A percentile compares a stretch with the other conserved stretches of the same genome.
Conservation (phyloP, 2,113 vertebrate genomes). For the Pitta sordida region DNA sequence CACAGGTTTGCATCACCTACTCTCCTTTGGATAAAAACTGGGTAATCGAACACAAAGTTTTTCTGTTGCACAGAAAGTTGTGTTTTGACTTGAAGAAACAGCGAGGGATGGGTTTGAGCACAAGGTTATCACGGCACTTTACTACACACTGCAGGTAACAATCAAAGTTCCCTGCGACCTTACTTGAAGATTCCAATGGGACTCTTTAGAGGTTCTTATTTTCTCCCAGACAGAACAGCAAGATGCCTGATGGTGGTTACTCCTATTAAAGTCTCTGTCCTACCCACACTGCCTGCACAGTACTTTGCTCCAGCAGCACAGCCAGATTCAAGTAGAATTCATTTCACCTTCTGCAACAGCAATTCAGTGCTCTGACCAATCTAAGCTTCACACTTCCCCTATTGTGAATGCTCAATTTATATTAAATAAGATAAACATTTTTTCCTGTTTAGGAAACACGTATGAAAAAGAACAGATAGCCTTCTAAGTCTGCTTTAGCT, state of each 20-base stretch:
- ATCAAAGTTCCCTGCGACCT: background rate
- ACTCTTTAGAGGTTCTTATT: background rate
- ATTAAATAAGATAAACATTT: background rate
- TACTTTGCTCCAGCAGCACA: background rate
- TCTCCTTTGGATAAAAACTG: background rate
- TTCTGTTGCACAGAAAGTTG: background rate
- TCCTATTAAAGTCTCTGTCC: background rate
- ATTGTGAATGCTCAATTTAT: background rate
- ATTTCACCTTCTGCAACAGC: background rate
- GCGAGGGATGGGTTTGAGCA: background rate
- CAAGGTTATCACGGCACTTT: background rate
- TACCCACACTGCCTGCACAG: background rate
- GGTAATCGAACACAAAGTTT: background rate
- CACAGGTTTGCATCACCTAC: background rate
- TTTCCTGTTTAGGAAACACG: background rate
- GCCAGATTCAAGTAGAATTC: background rate
- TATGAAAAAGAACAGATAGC: background rate
- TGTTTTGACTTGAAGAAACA: background rate
- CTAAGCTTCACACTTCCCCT: background rate
- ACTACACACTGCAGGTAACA: background rate
- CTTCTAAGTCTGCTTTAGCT: background rate
- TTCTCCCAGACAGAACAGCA: background rate
- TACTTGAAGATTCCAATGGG: background rate
- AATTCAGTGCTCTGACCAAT: background rate
- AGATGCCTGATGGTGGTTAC: background rate